Conservation (phyloP, 2,797 vertebrate species). For the Centroberyx gerrardi region DNA sequence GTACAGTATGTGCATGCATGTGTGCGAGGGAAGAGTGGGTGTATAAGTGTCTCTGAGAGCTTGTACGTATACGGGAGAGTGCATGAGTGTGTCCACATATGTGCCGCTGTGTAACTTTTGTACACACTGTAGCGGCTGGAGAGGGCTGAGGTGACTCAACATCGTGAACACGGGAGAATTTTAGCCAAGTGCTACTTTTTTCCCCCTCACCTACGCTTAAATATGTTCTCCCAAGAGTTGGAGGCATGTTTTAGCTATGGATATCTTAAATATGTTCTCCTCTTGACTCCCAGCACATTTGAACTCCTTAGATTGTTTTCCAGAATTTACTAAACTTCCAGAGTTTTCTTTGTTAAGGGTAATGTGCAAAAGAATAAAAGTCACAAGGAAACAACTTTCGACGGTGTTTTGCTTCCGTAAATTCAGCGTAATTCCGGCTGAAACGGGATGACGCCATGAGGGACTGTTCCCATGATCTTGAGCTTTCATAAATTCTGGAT, state of each 20-base stretch:
- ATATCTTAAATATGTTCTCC: no score
- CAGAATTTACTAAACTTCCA: background rate
- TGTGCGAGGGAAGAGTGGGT: conserved; percentile 16
- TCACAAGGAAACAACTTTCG: background rate
- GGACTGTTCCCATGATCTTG: no score
- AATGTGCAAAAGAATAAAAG: background rate
- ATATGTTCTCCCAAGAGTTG: background rate
- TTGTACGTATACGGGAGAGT: background rate
- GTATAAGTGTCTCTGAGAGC: background rate
- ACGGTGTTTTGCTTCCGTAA: background rate
- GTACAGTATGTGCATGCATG: background rate
- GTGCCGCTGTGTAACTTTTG: background rate
- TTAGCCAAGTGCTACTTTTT: no score
- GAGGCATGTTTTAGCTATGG: no score
- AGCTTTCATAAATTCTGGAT: no score
- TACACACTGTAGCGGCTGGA: background rate
- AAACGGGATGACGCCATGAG: no score
- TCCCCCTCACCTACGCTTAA: background rate
- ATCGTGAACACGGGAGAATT: background rate
- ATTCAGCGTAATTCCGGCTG: background rate
- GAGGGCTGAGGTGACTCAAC: conserved; percentile 13
- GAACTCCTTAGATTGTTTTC: no score
- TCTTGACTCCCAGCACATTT: background rate
- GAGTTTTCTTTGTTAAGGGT: background rate
- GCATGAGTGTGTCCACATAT: conserved; percentile 2